Percentiles rank a stretch among this genome's conserved stretches.
Evolutionary conservation across 2,113 vertebrate genomes (phyloP).

Genomic region (Python bivittatus): DNA sequence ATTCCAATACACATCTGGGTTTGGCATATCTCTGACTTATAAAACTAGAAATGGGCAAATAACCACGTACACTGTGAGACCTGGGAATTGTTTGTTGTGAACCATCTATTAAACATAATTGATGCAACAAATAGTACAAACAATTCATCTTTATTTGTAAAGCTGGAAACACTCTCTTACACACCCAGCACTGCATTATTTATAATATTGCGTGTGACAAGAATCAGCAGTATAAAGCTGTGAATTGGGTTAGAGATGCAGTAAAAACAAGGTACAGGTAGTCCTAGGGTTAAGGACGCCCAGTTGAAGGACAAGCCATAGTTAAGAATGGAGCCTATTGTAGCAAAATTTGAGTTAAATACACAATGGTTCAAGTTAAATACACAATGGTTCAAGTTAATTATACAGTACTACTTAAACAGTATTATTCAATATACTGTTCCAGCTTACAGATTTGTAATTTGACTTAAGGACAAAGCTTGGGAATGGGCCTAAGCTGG

Average conservation of each 20-base stretch:
- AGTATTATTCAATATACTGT: no score
- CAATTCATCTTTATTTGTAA: background rate
- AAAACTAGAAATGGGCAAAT: background rate
- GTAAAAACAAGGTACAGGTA: background rate
- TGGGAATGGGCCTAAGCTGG: no score
- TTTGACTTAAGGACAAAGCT: no score
- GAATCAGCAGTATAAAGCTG: background rate
- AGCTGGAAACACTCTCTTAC: background rate
- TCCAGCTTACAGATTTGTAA: no score
- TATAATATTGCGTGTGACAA: background rate
- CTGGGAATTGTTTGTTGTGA: background rate
- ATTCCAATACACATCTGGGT: background rate
- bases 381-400: no score
- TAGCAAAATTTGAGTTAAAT: no score
- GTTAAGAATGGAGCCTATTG: no score
- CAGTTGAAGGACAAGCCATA: no score
- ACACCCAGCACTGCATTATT: background rate
- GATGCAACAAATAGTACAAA: background rate
- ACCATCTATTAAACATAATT: background rate
- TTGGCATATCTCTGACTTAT: background rate
- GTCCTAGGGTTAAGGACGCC: no score
- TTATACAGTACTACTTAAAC: no score
- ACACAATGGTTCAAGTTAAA: no score
- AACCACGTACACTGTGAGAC: background rate
- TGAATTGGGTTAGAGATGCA: background rate